Conservation (phyloP, 2,113 vertebrate genomes). For the Dromiciops gliroides region DNA sequence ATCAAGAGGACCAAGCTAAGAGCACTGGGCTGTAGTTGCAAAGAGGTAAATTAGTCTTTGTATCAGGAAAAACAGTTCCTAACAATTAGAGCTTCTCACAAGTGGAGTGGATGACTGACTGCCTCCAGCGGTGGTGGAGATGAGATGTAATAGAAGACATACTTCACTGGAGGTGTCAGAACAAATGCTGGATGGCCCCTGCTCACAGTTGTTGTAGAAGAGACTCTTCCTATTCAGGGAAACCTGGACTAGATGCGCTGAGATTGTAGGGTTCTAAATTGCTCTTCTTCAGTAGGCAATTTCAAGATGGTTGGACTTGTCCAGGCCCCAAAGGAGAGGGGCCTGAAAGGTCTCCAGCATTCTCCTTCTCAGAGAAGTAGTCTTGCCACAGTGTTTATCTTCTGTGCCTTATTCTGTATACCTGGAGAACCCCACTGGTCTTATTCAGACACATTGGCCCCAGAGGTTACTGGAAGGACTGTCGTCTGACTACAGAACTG, state of each 20-base stretch:
- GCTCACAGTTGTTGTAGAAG: neutral
- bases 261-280: neutral
- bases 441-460: neutral
- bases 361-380: neutral
- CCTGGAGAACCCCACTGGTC: neutral
- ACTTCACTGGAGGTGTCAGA: neutral
- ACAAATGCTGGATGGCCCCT: neutral
- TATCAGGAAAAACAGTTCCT: neutral
- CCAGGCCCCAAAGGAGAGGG: neutral
- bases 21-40: neutral
- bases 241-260: neutral
- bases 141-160: no score
- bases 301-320: neutral
- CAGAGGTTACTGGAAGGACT: rapidly evolving
- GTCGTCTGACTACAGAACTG: rapidly evolving
- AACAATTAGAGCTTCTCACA: neutral
- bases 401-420: neutral
- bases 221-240: neutral
- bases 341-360: neutral
- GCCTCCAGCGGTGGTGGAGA: no score
- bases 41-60: neutral
- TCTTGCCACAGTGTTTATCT: neutral
- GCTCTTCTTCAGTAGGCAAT: neutral
- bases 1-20: neutral
- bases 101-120: neutral